These are phyloP conservation scores for Verasper variegatus DNA, from an alignment of 2,113 vertebrate genomes.

Conservation along the genomic window DNA sequence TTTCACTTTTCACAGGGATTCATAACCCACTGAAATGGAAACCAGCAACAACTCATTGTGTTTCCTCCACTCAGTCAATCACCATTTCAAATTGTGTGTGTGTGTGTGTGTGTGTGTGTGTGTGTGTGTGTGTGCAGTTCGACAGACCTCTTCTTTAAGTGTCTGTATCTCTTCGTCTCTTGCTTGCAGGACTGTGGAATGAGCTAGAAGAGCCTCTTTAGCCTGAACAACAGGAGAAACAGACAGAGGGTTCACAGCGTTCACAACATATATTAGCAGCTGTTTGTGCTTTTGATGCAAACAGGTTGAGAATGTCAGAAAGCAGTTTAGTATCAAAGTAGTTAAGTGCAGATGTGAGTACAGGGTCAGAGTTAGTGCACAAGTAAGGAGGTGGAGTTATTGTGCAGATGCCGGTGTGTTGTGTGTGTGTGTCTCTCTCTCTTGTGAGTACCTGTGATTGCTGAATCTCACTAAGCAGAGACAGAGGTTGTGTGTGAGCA, in stretches of 20 bases:
- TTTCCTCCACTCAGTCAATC: too few relatives aligned
- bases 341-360: not conserved
- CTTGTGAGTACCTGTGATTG: constrained; percentile 81
- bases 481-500: constrained; percentile 75
- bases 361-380: constrained; percentile 19
- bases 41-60: too few relatives aligned
- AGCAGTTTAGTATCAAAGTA: not conserved
- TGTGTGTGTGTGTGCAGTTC: not conserved
- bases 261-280: not conserved
- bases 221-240: constrained; percentile 47
- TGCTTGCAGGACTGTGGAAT: constrained; percentile 76
- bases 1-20: too few relatives aligned
- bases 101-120: not conserved
- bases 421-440: constrained; percentile 29
- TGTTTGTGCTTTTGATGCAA: not conserved
- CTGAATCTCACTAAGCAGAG: constrained; percentile 84
- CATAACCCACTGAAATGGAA: too few relatives aligned
- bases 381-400: not conserved
- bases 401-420: not conserved
- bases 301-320: not conserved
- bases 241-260: not conserved
- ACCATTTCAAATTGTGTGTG: too few relatives aligned
- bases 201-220: constrained; percentile 81
- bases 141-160: constrained; percentile 78
- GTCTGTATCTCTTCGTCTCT: constrained; percentile 77